Percentiles rank a stretch among this genome's conserved stretches.
Conservation (phyloP, 2,888 invertebrate genomes). For the Nebria brevicollis region DNA sequence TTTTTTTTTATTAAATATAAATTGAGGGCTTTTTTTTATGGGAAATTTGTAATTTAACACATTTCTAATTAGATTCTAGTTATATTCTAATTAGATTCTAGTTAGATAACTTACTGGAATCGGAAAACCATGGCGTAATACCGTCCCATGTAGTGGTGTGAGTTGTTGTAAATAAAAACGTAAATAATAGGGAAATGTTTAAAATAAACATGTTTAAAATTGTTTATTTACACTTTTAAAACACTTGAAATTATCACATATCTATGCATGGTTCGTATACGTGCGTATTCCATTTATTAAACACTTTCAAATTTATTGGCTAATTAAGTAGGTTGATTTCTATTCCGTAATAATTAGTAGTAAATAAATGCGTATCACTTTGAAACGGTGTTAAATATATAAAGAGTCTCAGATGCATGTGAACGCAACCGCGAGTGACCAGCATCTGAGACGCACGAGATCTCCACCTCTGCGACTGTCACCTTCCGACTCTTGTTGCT, state of each 20-base stretch:
- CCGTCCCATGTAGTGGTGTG: slow-evolving; percentile 62
- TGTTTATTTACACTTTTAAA: not conserved
- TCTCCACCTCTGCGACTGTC: not conserved
- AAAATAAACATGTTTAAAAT: slow-evolving; percentile 5
- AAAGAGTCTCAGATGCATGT: not conserved
- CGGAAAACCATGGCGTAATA: slow-evolving; percentile 66
- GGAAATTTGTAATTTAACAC: too few species aligned
- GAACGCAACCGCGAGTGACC: not conserved
- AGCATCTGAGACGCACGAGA: not conserved
- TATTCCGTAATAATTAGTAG: too few species aligned
- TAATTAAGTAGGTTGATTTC: not conserved
- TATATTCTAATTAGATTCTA: too few species aligned
- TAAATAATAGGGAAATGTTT: slow-evolving; percentile 43
- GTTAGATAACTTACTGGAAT: slow-evolving; percentile 65
- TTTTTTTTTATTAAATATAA: too few species aligned
- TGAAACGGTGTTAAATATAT: too few species aligned
- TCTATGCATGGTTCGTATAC: not conserved
- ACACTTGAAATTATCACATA: not conserved
- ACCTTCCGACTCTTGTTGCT: not conserved
- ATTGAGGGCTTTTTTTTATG: too few species aligned
- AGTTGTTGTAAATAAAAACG: slow-evolving; percentile 31
- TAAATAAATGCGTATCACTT: too few species aligned
- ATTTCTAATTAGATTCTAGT: too few species aligned
- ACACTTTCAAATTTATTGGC: not conserved
- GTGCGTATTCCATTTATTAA: too few species aligned